Evolutionary conservation across 2,888 invertebrate genomes (phyloP).

Genomic region (Spodoptera exigua): DNA sequence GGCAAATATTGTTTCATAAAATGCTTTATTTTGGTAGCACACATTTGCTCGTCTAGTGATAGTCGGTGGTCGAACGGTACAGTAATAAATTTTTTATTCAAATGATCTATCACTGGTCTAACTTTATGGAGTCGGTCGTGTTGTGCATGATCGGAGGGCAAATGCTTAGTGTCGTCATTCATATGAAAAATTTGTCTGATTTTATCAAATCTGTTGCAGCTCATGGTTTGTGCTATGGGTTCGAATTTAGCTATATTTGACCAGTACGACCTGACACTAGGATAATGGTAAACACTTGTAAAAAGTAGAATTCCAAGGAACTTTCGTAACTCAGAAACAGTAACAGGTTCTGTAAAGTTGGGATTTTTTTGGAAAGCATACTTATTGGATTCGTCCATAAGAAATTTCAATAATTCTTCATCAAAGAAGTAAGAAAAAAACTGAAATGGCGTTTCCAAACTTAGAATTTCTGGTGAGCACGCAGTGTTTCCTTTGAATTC

Average conservation of each 20-base stretch:
- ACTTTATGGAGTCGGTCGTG: slow-evolving; percentile 6
- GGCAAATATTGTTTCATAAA: too few relatives aligned
- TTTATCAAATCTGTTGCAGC: slow-evolving; percentile 47
- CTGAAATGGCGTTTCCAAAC: slow-evolving; percentile 61
- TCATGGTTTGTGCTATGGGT: slow-evolving; percentile 52
- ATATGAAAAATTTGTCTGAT: slow-evolving; percentile 4
- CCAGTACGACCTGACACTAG: too few relatives aligned
- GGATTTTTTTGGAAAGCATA: slow-evolving; percentile 59
- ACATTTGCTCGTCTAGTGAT: too few relatives aligned
- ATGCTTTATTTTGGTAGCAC: too few relatives aligned
- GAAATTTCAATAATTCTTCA: slow-evolving; percentile 44
- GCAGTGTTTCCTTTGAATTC: slow-evolving; percentile 49
- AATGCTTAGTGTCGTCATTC: slow-evolving; percentile 5
- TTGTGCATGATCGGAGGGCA: not conserved
- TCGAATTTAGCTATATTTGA: slow-evolving; percentile 43
- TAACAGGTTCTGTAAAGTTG: slow-evolving; percentile 60
- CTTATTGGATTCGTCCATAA: slow-evolving; percentile 52
- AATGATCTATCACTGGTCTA: too few relatives aligned
- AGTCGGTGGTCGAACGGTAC: too few relatives aligned
- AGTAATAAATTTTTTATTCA: too few relatives aligned
- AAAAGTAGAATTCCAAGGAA: slow-evolving; percentile 61
- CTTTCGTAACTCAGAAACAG: slow-evolving; percentile 36
- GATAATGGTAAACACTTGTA: slow-evolving; percentile 49
- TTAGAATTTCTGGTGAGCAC: slow-evolving; percentile 61
- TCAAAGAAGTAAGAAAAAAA: slow-evolving; percentile 59